Evolutionary conservation across 2,888 invertebrate species (phyloP).

Genomic region (Standfussiana lucernea): DNA sequence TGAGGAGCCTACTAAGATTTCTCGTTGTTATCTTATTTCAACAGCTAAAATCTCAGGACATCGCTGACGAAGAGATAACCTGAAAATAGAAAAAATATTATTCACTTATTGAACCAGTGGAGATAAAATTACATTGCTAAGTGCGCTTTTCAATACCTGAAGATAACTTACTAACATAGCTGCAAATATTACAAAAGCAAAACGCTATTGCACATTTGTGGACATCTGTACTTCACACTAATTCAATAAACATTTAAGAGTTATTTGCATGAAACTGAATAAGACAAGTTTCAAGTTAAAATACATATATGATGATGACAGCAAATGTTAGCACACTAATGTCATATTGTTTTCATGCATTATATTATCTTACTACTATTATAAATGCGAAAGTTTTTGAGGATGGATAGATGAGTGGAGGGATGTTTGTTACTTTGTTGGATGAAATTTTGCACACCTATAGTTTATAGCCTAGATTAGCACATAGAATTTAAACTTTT

Average conservation of each 20-base stretch:
- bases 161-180: neutral
- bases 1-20: neutral
- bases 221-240: slow-evolving; percentile 12
- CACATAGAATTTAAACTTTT: neutral
- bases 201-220: slow-evolving; percentile 1
- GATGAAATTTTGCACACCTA: neutral
- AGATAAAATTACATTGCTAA: neutral
- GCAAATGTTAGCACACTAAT: slow-evolving; percentile 3
- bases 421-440: neutral
- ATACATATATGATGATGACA: neutral
- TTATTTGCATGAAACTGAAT: slow-evolving; percentile 28
- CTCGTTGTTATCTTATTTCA: neutral
- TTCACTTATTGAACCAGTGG: neutral
- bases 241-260: slow-evolving; percentile 19
- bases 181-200: neutral
- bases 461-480: neutral
- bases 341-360: slow-evolving; percentile 1
- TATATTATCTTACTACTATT: neutral
- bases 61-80: neutral
- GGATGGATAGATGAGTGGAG: neutral
- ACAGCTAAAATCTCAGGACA: neutral
- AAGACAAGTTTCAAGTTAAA: slow-evolving; percentile 6
- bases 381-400: neutral
- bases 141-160: neutral
- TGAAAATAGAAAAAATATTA: neutral